Evolutionary conservation across 2,797 vertebrate genomes (phyloP).

Genomic region (Pangasius macronema): DNA sequence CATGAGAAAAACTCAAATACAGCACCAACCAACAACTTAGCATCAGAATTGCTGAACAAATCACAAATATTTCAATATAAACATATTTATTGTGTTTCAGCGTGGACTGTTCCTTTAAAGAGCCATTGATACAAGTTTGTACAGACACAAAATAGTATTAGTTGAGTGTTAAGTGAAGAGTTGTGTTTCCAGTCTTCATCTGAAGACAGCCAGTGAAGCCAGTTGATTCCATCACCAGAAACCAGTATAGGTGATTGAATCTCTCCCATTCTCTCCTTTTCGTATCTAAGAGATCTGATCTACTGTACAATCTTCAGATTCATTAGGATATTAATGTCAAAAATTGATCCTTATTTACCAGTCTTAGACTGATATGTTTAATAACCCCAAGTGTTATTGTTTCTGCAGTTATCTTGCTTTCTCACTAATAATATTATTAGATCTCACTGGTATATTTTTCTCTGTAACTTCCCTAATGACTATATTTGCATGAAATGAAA

Average conservation of each 20-base stretch:
- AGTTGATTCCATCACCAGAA: neutral
- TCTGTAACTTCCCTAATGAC: neutral
- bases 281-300: neutral
- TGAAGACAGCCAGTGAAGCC: neutral
- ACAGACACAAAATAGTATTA: neutral
- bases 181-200: neutral
- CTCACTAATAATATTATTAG: neutral
- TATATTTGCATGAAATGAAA: neutral
- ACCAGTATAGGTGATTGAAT: neutral
- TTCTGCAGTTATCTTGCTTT: neutral
- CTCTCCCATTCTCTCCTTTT: neutral
- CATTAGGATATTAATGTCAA: neutral
- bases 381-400: neutral
- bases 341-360: neutral
- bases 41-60: neutral
- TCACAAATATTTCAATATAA: neutral
- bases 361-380: constrained; percentile 1
- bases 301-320: neutral
- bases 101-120: neutral
- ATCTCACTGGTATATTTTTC: neutral
- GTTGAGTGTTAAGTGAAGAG: neutral
- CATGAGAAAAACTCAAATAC: neutral
- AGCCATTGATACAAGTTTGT: neutral
- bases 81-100: neutral
- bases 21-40: neutral